Evolutionary conservation across 1,140 invertebrate species (phyloP), one percentile per base, ranked within the genome.

Genomic region (Drosophila gunungcola): DNA sequence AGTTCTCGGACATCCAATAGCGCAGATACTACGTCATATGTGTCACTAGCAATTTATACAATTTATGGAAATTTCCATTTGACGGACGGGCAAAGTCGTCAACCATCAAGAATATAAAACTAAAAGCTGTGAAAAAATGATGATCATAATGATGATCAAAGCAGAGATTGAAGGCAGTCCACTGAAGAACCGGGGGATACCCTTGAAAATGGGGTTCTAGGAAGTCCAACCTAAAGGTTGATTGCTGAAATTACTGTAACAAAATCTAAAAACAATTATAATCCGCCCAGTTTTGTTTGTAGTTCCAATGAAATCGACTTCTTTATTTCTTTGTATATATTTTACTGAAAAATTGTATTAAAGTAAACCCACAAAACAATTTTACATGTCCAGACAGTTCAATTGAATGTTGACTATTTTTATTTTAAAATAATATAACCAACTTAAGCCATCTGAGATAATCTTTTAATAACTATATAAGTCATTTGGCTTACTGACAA

Each of bases 51-150:
- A 68, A 56, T 73, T 73, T 72, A 39, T 72, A 43, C 72, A 61
- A 72, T 62, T 72, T 63, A 73, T 84, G 72, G 62, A 77, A 73
- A 73, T 73, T 84, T 77, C 80, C 70, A 63, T 70, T 64, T 62
- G 62, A 36, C 55, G 58, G 29, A 9, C 34, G 32, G 32, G 9
- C 62, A 64, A 39, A 64, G 41, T 62, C 62, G 41, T 62, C 62
- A 61, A 21, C 13, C 36, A 21, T 38, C 25, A 69, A 64, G 38
- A 51, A 56, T 38, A 46, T 29, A 32, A 38, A 36, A 58, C 45
- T 49, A 29, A 48, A 34, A 16, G 56, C 39, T n/a, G 56, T 34
- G 25, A 38, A 9, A 12, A 63, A 25, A 38, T 32, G 42, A 43
- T 41, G 42, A 32, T 68, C 21, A 16, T 43, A 43, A 73, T 46